A percentile compares a stretch with the other conserved stretches of the same genome.
These are phyloP conservation scores for Siniperca scherzeri DNA, from an alignment of 2,797 vertebrate species.

Conservation along the genomic window DNA sequence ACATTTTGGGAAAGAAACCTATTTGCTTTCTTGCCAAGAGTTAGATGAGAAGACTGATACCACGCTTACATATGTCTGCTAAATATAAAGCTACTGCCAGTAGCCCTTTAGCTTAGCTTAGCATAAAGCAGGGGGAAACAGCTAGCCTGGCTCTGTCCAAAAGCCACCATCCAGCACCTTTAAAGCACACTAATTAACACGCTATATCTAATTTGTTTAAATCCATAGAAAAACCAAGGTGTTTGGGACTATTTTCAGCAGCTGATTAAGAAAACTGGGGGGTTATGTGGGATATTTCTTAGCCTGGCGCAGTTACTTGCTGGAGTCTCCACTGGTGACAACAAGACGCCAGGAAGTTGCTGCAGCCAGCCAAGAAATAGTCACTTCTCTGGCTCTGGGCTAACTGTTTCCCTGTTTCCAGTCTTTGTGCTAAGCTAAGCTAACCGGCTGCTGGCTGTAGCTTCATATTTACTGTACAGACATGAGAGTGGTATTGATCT, in stretches of 20 bases:
- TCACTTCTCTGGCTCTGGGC: neutral
- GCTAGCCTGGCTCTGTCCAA: neutral
- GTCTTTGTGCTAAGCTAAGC: constrained; percentile 19
- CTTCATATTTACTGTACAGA: neutral
- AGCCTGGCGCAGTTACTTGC: neutral
- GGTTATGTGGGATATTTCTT: neutral
- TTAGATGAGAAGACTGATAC: neutral
- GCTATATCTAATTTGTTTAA: neutral
- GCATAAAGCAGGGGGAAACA: neutral
- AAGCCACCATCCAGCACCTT: too few species aligned
- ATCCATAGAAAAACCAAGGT: neutral
- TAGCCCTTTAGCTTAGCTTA: neutral
- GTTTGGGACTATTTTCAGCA: neutral
- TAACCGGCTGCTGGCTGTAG: neutral
- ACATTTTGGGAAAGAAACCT: neutral
- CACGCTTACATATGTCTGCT: neutral
- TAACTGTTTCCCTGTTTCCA: neutral
- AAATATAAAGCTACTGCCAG: neutral
- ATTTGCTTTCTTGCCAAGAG: neutral
- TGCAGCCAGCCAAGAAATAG: too few species aligned
- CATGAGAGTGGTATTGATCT: neutral
- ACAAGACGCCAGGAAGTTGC: neutral
- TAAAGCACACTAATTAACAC: neutral
- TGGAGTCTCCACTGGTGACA: neutral
- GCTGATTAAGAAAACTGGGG: too few species aligned